Evolutionary conservation across 2,113 vertebrate genomes (phyloP), one percentile per base, ranked within the genome.

Genomic region (Gymnocephalus cernua): DNA sequence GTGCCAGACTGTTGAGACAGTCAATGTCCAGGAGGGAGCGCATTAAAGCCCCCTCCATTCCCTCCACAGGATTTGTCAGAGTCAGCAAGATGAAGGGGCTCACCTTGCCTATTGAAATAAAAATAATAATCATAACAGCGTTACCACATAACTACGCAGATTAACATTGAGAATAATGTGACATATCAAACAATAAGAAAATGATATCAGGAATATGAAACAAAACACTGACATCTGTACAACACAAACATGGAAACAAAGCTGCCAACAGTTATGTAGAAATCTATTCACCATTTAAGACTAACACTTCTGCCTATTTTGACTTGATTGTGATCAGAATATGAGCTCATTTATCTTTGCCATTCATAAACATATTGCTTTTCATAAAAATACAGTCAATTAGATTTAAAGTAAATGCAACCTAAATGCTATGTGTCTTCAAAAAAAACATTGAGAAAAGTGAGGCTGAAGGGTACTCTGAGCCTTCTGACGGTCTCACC

Each of bases 11-110:
- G 35, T 86, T 88, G 48, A 93, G 80, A 66, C 90, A 94, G 65
- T 92, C 77, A 0, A 95, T 66, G 14, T 95, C 94, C 89, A 96
- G 83, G 57, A 91, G 19, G 16, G 94, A 95, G 27, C 91, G 92
- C 27, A 95, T 63, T 0, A 95, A 58, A 10, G 93, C 91, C 11
- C 91, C 90, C 29, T 93, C 85, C 75, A 95, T 86, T 47, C 91
- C 92, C 38, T 79, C 69, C 66, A 93, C 61, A 16, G 86, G 73
- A 41, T 88, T 71, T 21, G 19, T 84, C 59, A 95, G 81, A 57
- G 89, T 91, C 71, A 96, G 69, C 70, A 94, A 15, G 53, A 95
- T 57, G 75, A 95, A 93, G 12, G 88, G 90, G 66, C 93, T 95
- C 51, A 61, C 74, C 25, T 82, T 86, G 29, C 14, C 95, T 95